A percentile compares a stretch with the other conserved stretches of the same genome.
Conservation (phyloP, 1,140 invertebrate genomes). For the Saxidomus purpurata region DNA sequence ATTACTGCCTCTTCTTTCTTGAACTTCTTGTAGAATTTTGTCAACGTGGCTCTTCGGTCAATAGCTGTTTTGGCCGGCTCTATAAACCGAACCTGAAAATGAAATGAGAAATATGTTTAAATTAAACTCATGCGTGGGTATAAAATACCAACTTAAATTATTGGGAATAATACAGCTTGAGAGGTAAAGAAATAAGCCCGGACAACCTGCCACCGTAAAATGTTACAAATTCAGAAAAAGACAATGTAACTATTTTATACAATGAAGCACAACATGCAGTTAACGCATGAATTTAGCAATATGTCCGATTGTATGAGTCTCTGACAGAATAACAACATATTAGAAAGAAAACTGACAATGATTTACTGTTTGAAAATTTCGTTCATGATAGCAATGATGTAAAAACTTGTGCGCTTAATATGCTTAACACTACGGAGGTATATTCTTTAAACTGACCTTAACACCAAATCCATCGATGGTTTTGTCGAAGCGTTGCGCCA, state of each 20-base stretch:
- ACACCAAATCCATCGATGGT: background rate
- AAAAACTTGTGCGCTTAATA: background rate
- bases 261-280: background rate
- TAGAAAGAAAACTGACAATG: too few relatives aligned
- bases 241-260: background rate
- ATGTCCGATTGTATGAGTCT: too few relatives aligned
- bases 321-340: too few relatives aligned
- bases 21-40: background rate
- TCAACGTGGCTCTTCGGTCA: background rate
- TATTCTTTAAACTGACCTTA: background rate
- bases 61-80: background rate
- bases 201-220: too few relatives aligned
- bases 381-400: too few relatives aligned
- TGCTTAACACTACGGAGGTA: background rate
- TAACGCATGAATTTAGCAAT: background rate
- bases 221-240: too few relatives aligned
- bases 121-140: too few relatives aligned
- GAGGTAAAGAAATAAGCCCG: too few relatives aligned
- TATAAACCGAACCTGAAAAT: conserved; percentile 1
- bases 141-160: too few relatives aligned
- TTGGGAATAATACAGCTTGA: too few relatives aligned
- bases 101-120: background rate
- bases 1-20: conserved; percentile 1
- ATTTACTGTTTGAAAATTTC: too few relatives aligned
- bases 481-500: background rate